Evolutionary conservation across 2,797 vertebrate species (phyloP), one percentile per base, ranked within the genome.

Genomic region (Scyliorhinus canicula): DNA sequence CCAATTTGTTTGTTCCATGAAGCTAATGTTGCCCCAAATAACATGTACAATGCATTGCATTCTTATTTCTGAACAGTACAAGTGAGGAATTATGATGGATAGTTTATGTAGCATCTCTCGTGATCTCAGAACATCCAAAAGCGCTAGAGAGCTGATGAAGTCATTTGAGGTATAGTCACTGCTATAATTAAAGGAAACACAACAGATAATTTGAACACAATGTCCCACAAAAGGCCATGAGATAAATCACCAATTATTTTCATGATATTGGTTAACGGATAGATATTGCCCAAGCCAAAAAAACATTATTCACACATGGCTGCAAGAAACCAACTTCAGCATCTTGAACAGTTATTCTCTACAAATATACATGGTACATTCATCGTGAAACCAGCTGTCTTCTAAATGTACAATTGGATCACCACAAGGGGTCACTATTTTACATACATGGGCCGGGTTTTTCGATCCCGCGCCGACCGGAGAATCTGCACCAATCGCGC

Each of bases 371-470:
- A 86, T 52, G 55, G 55, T 16, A 35, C 26, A 86, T 31, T 86
- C 14, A 86, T 35, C 12, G 5, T 82, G 40, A 0, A 55, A 86
- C 47, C 14, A 82, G 50, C 26, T 55, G 26, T 5, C 9, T 86
- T 55, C 55, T 31, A 86, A 86, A 84, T 86, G 24, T 55, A 86
- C 31, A 35, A 60, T 90, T 60, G 26, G 2, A 12, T 3, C 35
- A 57, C 86, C 93, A 93, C 63, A 47, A 93, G 90, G 26, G 40
- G 90, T 93, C 93, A 71, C 93, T 93, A 71, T 71, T 71, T 71
- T 71, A 35, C 44, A 35, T 71, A 60, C 55, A 90, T n/a, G n/a
- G n/a, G n/a, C n/a, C n/a, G n/a, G n/a, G n/a, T n/a, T n/a, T n/a
- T n/a, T n/a, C n/a, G n/a, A n/a, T n/a, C n/a, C n/a, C n/a, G n/a